Evolutionary conservation across 2,113 vertebrate species (phyloP).

Genomic region (Eurystomus gularis): DNA sequence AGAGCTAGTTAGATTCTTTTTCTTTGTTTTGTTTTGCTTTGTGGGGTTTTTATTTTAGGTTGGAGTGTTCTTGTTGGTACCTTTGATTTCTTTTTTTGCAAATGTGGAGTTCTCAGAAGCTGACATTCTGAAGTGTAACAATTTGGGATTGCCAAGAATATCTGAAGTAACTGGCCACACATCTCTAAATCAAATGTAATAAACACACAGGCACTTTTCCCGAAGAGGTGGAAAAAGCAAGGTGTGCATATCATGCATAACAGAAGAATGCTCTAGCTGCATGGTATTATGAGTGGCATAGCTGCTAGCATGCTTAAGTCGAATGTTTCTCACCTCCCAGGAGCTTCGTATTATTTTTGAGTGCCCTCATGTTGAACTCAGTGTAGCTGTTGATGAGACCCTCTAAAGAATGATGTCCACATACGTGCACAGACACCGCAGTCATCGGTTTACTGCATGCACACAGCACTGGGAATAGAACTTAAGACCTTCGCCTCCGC

Average conservation of each 20-base stretch:
- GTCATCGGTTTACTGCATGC: slow-evolving; percentile 36
- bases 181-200: neutral
- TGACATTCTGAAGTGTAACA: neutral
- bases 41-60: neutral
- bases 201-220: neutral
- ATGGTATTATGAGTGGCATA: neutral
- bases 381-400: slow-evolving; percentile 20
- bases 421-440: slow-evolving; percentile 44
- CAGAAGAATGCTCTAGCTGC: neutral
- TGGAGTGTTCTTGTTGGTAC: neutral
- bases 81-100: neutral
- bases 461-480: slow-evolving; percentile 39
- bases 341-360: slow-evolving; percentile 5
- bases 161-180: neutral
- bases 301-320: neutral
- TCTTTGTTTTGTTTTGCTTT: neutral
- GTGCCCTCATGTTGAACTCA: slow-evolving; percentile 23
- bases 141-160: neutral
- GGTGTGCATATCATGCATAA: neutral
- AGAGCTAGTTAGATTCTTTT: neutral
- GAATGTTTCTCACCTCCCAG: slow-evolving; percentile 10
- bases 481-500: slow-evolving; percentile 33
- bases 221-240: neutral
- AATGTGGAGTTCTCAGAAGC: neutral
- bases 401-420: neutral